A percentile compares a stretch with the other conserved stretches of the same genome.
These are phyloP conservation scores for Pollenia labialis DNA, from an alignment of 2,888 invertebrate species.

Conservation along the genomic window DNA sequence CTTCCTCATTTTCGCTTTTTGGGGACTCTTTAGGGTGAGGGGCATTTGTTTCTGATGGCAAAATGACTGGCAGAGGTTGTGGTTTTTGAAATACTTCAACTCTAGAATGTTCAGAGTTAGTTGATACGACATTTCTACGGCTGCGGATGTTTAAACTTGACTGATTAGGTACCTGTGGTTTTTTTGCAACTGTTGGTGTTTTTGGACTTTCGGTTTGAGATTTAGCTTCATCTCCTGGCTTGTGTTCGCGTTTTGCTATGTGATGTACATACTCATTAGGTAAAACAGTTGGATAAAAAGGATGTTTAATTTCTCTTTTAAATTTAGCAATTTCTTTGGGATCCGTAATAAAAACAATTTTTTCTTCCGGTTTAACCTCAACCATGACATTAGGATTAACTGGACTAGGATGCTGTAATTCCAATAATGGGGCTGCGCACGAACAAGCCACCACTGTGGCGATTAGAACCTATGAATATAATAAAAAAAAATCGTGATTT, in stretches of 20 bases:
- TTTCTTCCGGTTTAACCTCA: slow-evolving; percentile 79
- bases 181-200: neutral
- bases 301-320: slow-evolving; percentile 70
- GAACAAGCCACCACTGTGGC: slow-evolving; percentile 76
- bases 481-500: slow-evolving; percentile 5
- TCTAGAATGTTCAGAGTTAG: neutral
- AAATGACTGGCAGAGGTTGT: slow-evolving; percentile 38
- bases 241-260: slow-evolving; percentile 45
- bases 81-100: slow-evolving; percentile 24
- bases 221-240: neutral
- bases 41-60: neutral
- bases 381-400: slow-evolving; percentile 79
- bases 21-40: too few species aligned
- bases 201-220: neutral
- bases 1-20: slow-evolving; percentile 32
- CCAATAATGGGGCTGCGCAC: slow-evolving; percentile 77
- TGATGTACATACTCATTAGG: slow-evolving; percentile 32
- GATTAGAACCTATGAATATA: slow-evolving; percentile 76
- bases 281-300: slow-evolving; percentile 53
- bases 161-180: slow-evolving; percentile 58
- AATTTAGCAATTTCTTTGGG: slow-evolving; percentile 73
- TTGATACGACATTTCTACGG: slow-evolving; percentile 4
- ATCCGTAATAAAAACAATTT: slow-evolving; percentile 74
- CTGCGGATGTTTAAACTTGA: slow-evolving; percentile 35
- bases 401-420: slow-evolving; percentile 75